Conservation (phyloP, 2,888 invertebrate species). For the Diaperis boleti region DNA sequence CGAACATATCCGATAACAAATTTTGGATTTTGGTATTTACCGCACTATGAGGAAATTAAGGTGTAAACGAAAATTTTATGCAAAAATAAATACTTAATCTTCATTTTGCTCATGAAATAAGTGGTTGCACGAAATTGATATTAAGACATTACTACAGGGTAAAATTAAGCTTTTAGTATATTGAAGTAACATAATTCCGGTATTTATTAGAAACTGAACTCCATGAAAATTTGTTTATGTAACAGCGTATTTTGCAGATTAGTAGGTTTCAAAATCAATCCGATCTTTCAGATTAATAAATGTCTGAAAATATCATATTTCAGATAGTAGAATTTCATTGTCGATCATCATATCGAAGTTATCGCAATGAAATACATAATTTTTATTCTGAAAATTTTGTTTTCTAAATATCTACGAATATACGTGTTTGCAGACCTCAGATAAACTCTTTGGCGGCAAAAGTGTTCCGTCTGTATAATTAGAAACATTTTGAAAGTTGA, state of each 20-base stretch:
- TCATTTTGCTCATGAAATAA: too few relatives aligned
- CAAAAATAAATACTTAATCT: too few relatives aligned
- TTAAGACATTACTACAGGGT: constrained; percentile 1
- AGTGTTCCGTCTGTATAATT: constrained; percentile 54
- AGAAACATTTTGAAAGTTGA: constrained; percentile 61
- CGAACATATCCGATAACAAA: constrained; percentile 31
- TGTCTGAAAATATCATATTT: constrained; percentile 26
- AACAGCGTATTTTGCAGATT: constrained; percentile 37
- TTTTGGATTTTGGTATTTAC: not conserved
- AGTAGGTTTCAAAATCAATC: constrained; percentile 34
- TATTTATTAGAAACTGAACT: constrained; percentile 32
- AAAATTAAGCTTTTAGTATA: constrained; percentile 6
- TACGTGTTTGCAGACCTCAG: constrained; percentile 23
- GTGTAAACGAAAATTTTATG: too few relatives aligned
- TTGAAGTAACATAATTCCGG: constrained; percentile 29
- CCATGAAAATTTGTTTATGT: constrained; percentile 33
- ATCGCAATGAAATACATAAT: too few relatives aligned
- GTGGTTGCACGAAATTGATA: too few relatives aligned
- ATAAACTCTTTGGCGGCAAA: constrained; percentile 47
- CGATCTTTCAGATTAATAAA: constrained; percentile 38
- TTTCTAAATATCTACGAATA: too few relatives aligned
- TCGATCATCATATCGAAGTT: too few relatives aligned
- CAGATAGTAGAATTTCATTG: constrained; percentile 16
- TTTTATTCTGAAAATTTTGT: not conserved
- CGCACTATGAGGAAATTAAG: not conserved